Percentiles rank a stretch among this genome's conserved stretches.
Conservation (phyloP, 2,888 invertebrate genomes). For the Pomacea canaliculata region DNA sequence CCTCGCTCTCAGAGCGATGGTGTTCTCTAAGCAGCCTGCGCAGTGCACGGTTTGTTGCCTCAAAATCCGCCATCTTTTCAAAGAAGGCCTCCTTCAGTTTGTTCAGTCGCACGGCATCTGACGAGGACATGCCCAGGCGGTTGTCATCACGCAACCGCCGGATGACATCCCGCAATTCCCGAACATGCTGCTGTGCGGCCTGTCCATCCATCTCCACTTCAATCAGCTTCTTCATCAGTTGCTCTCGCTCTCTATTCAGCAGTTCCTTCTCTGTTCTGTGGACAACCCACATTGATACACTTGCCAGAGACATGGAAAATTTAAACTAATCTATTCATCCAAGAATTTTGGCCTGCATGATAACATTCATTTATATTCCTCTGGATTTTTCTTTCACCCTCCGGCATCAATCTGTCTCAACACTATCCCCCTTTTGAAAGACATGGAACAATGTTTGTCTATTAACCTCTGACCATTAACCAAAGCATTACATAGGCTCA, state of each 20-base stretch:
- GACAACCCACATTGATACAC: too few species aligned
- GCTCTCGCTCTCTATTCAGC: constrained; percentile 55
- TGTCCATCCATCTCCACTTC: constrained; percentile 69
- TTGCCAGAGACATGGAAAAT: too few species aligned
- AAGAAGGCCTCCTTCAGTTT: constrained; percentile 64
- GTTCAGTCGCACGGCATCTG: constrained; percentile 51
- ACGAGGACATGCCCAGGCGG: constrained; percentile 41
- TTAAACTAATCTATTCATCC: too few species aligned
- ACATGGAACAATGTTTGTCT: too few species aligned
- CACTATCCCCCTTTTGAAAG: too few species aligned
- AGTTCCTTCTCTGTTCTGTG: constrained; percentile 53
- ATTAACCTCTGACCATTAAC: too few species aligned
- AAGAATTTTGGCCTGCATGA: too few species aligned
- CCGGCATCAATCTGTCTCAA: too few species aligned
- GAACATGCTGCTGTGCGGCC: constrained; percentile 61
- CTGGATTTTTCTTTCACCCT: too few species aligned
- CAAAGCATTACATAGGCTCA: too few species aligned
- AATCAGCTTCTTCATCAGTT: constrained; percentile 67
- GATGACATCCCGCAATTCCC: constrained; percentile 58
- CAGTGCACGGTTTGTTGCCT: constrained; percentile 62
- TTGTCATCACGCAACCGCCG: constrained; percentile 61
- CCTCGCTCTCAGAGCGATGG: constrained; percentile 61
- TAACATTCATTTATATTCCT: too few species aligned
- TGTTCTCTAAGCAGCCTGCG: constrained; percentile 62
- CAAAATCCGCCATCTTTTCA: constrained; percentile 65